Conservation (phyloP, 2,113 vertebrate species). For the Lucifuga dentata region DNA sequence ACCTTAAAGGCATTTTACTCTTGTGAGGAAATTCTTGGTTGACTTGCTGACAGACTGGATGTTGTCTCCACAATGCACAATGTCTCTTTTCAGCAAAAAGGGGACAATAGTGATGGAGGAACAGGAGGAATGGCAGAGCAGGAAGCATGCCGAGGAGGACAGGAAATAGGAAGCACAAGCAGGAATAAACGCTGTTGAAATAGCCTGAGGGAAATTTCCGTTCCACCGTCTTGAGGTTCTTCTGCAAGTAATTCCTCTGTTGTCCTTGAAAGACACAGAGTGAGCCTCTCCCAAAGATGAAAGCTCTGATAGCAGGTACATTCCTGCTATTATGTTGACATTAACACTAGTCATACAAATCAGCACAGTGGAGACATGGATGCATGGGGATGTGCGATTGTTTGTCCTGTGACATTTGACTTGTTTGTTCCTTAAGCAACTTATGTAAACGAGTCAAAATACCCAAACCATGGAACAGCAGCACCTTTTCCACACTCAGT, state of each 20-base stretch:
- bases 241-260: slow-evolving; percentile 34
- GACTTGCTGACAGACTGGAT: slow-evolving; percentile 51
- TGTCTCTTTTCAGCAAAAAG: slow-evolving; percentile 40
- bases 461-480: background rate
- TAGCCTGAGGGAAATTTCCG: slow-evolving; percentile 68
- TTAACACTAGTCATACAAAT: slow-evolving; percentile 18
- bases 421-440: background rate
- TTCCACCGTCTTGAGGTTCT: slow-evolving; percentile 54
- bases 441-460: background rate
- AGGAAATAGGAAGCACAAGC: slow-evolving; percentile 80
- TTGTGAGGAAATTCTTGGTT: slow-evolving; percentile 50
- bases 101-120: slow-evolving; percentile 56
- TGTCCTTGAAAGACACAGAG: slow-evolving; percentile 53
- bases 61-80: slow-evolving; percentile 37
- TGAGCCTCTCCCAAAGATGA: slow-evolving; percentile 15
- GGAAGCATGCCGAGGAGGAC: slow-evolving; percentile 73
- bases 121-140: slow-evolving; percentile 59
- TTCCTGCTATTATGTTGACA: slow-evolving; percentile 17
- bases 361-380: background rate
- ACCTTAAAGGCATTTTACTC: too few relatives aligned
- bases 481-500: too few relatives aligned
- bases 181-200: slow-evolving; percentile 79
- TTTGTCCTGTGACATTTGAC: slow-evolving; percentile 19
- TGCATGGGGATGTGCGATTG: background rate
- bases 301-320: slow-evolving; percentile 7